Conservation (phyloP, 2,113 vertebrate species). For the Helogale parvula region DNA sequence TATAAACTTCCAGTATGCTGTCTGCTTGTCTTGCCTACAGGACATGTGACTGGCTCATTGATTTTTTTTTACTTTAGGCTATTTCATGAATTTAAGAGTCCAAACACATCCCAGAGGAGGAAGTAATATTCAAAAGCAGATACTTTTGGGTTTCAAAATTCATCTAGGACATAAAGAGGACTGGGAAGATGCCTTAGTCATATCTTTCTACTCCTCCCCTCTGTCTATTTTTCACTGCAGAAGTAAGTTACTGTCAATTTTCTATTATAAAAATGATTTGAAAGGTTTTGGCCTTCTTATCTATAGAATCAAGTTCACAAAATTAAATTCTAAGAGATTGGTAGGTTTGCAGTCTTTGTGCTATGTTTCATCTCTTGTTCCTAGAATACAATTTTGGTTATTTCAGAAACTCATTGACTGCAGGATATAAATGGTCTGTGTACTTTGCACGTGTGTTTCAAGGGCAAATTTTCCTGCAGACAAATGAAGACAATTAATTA, state of each 20-base stretch:
- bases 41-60: background rate
- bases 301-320: slow-evolving; percentile 58
- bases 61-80: background rate
- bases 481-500: slow-evolving; percentile 66
- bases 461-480: slow-evolving; percentile 52
- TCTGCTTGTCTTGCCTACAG: background rate
- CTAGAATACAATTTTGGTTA: slow-evolving; percentile 39
- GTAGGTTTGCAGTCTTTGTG: background rate
- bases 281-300: slow-evolving; percentile 62
- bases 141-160: slow-evolving; percentile 52
- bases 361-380: slow-evolving; percentile 43
- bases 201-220: background rate
- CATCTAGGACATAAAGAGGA: slow-evolving; percentile 31
- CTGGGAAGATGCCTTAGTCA: background rate
- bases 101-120: background rate
- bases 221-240: slow-evolving; percentile 14
- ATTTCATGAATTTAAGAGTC: slow-evolving; percentile 18
- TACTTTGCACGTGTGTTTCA: slow-evolving; percentile 34
- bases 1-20: background rate
- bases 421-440: slow-evolving; percentile 33
- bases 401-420: slow-evolving; percentile 50
- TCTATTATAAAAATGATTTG: slow-evolving; percentile 62
- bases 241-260: slow-evolving; percentile 58
- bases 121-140: slow-evolving; percentile 50
- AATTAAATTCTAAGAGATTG: slow-evolving; percentile 66